These are phyloP conservation scores for Acholoe squamosa DNA, from an alignment of 2,888 invertebrate genomes.

Conservation along the genomic window DNA sequence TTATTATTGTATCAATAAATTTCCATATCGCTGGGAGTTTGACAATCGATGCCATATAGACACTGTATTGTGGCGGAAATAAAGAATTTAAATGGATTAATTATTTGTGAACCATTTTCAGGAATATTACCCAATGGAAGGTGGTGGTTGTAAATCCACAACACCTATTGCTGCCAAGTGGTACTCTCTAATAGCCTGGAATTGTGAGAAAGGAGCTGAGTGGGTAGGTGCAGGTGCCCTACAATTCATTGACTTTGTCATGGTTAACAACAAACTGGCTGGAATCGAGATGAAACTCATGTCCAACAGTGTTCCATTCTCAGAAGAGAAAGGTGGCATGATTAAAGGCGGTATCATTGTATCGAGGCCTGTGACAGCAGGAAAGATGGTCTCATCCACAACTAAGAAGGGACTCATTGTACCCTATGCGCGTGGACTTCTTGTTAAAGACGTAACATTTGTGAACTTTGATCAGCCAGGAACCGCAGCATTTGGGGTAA, in stretches of 20 bases:
- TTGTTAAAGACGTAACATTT: constrained; percentile 63
- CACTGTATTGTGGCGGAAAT: too few species aligned
- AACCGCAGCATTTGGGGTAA: constrained; percentile 54
- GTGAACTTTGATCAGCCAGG: constrained; percentile 65
- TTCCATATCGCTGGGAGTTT: too few species aligned
- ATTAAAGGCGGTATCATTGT: constrained; percentile 3
- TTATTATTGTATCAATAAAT: too few species aligned
- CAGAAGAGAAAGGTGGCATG: constrained; percentile 28
- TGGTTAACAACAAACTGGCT: constrained; percentile 70
- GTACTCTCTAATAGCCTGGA: constrained; percentile 71
- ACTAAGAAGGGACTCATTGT: constrained; percentile 61
- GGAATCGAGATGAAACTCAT: constrained; percentile 70
- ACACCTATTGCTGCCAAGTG: constrained; percentile 69
- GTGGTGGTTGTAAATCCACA: constrained; percentile 65
- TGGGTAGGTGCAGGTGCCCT: constrained; percentile 71
- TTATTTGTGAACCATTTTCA: background rate
- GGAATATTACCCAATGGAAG: constrained; percentile 68
- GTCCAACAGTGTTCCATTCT: background rate
- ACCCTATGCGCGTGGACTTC: constrained; percentile 65
- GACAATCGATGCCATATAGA: too few species aligned
- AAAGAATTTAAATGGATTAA: too few species aligned
- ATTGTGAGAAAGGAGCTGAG: constrained; percentile 73
- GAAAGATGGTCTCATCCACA: background rate
- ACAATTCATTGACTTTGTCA: constrained; percentile 70
- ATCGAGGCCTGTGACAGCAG: background rate